These are phyloP conservation scores for Priocnemis perturbator DNA, from an alignment of 2,888 invertebrate genomes.

Conservation along the genomic window DNA sequence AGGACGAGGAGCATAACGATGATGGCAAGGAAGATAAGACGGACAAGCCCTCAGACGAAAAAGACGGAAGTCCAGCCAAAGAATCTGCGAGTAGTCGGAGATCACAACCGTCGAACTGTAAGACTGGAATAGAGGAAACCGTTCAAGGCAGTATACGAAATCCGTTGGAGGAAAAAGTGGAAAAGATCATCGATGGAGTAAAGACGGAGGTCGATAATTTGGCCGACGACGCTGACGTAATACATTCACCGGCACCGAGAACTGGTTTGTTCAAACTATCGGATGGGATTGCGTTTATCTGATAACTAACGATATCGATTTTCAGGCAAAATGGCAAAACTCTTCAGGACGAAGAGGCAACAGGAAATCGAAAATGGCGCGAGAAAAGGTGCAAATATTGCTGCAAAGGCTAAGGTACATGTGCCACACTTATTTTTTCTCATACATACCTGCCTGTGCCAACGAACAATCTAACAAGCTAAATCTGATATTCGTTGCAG, in stretches of 20 bases:
- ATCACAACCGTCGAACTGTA: slow-evolving; percentile 43
- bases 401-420: slow-evolving; percentile 64
- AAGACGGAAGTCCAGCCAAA: slow-evolving; percentile 61
- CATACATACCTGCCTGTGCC: not conserved
- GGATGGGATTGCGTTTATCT: too few species aligned
- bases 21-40: slow-evolving; percentile 27
- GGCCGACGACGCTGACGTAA: slow-evolving; percentile 67
- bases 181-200: too few species aligned
- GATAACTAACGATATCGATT: not conserved
- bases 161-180: slow-evolving; percentile 66
- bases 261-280: slow-evolving; percentile 45
- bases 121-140: slow-evolving; percentile 48
- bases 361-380: slow-evolving; percentile 60
- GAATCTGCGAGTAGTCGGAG: slow-evolving; percentile 47
- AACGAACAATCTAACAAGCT: too few species aligned
- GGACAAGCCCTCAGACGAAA: not conserved
- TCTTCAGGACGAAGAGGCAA: slow-evolving; percentile 59
- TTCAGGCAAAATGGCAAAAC: slow-evolving; percentile 62
- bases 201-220: slow-evolving; percentile 68
- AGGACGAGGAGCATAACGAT: slow-evolving; percentile 13
- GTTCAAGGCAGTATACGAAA: slow-evolving; percentile 58
- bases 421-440: not conserved
- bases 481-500: slow-evolving; percentile 42
- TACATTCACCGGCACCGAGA: slow-evolving; percentile 59
- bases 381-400: slow-evolving; percentile 43